Evolutionary conservation across 1,140 invertebrate genomes (phyloP).

Genomic region (Cotesia chilonis): DNA sequence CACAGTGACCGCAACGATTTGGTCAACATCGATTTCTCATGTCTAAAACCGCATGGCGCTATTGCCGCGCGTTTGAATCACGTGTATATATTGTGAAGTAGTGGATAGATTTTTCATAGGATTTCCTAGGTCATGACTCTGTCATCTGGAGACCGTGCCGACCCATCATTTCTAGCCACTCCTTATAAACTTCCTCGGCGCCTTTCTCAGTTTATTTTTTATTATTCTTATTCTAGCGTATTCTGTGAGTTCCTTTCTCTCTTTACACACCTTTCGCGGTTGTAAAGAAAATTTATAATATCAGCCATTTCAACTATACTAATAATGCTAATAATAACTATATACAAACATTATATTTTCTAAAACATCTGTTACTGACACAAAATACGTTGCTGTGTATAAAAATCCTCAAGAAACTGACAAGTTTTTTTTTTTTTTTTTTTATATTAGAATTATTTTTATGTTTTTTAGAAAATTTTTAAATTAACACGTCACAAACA

Average conservation of each 20-base stretch:
- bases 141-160: constrained; percentile 43
- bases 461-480: too few species aligned
- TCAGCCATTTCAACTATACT: too few species aligned
- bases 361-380: too few species aligned
- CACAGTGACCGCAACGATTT: constrained; percentile 29
- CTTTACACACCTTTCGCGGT: background rate
- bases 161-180: constrained; percentile 7
- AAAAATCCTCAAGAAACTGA: too few species aligned
- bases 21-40: constrained; percentile 37
- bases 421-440: too few species aligned
- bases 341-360: too few species aligned
- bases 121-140: constrained; percentile 54
- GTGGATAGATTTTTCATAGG: constrained; percentile 40
- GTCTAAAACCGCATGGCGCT: constrained; percentile 17
- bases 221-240: background rate
- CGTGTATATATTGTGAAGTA: constrained; percentile 13
- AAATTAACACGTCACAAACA: too few species aligned
- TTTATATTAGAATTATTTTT: too few species aligned
- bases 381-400: too few species aligned
- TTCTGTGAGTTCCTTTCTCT: background rate
- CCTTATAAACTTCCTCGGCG: background rate
- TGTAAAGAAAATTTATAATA: too few species aligned
- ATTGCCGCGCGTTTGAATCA: background rate
- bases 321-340: too few species aligned
- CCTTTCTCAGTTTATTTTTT: background rate